Evolutionary conservation across 2,797 vertebrate genomes (phyloP).

Genomic region (Hephaestus fuliginosus): DNA sequence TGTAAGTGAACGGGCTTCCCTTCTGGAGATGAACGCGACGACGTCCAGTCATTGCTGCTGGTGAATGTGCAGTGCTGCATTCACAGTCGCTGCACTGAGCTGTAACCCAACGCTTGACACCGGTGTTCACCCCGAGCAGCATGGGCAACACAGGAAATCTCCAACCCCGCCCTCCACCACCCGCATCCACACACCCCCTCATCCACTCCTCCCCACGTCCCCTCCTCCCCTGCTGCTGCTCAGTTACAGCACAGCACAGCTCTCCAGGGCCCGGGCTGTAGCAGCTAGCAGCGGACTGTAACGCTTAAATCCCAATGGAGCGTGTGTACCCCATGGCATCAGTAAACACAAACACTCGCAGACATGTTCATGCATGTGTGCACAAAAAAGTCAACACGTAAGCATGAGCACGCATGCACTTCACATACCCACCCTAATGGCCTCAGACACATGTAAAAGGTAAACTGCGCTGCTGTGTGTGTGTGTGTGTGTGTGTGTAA

Average conservation of each 20-base stretch:
- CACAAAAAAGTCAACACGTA: constrained; percentile 44
- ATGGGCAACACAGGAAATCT: constrained; percentile 78
- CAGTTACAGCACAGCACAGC: constrained; percentile 57
- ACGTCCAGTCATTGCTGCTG: constrained; percentile 38
- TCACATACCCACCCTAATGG: constrained; percentile 1
- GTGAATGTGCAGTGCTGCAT: constrained; percentile 31
- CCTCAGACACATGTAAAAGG: constrained; percentile 20
- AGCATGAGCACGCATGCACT: constrained; percentile 15
- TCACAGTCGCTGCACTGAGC: constrained; percentile 53
- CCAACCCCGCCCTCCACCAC: constrained; percentile 19
- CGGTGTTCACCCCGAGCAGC: constrained; percentile 73
- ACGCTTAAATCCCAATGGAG: constrained; percentile 61
- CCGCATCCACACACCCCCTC: too few species aligned
- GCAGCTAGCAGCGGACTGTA: constrained; percentile 65
- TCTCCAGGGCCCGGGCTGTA: constrained; percentile 55
- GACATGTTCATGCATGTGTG: constrained; percentile 58
- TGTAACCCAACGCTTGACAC: constrained; percentile 81
- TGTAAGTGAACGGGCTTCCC: not conserved
- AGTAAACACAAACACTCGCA: constrained; percentile 67
- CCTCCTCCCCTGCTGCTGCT: constrained; percentile 50
- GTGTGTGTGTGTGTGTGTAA: constrained; percentile 26
- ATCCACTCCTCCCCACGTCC: too few species aligned
- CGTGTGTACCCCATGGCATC: constrained; percentile 57
- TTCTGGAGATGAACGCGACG: constrained; percentile 3
- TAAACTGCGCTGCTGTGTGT: constrained; percentile 12